Base-by-base conservation (phyloP, 1,140 invertebrate species). In the Odontomachus brunneus region DNA sequence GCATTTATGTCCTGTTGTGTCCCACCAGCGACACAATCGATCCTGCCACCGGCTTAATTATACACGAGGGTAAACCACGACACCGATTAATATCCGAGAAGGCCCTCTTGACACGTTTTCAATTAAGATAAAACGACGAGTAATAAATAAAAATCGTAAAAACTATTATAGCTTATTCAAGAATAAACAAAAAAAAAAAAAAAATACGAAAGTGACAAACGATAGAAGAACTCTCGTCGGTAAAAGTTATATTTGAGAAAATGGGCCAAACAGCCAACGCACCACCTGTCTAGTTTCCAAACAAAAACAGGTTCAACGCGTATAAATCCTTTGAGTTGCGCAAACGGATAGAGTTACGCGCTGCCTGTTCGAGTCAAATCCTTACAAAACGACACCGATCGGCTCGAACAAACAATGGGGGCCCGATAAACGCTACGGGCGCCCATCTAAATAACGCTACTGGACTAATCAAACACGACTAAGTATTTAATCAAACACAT, bases 401-500 rank as follows among this genome's bases (percentile, higher is more conserved):
- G 59, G 24, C 48, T 24, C 38, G 59, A 11, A 14, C 60, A 87
- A 87, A 87, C 62, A 87, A 69, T 14, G 55, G 53, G 76, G 49
- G 38, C 15, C 15, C 73, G 73, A 66, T 74, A 78, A 78, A 63
- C 53, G 57, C 26, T 17, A 44, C 57, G 60, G 49, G 44, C 49
- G 74, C 78, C 84, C 59, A 65, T 82, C 84, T 83, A 75, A 69
- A 82, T 84, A 76, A 67, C 74, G 69, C 83, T 82, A 67, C 60
- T 66, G 59, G 81, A 84, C 80, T 86, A 86, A 82, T 86, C 88
- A 84, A 85, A 85, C 89, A 89, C 89, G 88, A 91, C 87, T 92
- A 91, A 92, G 92, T 89, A 90, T 89, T 91, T 89, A 87, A 91
- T 88, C 92, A 93, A 92, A 93, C 91, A 92, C 82, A 82, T 89